Conservation (phyloP, 2,888 invertebrate species). For the Hofmannophila pseudospretella region DNA sequence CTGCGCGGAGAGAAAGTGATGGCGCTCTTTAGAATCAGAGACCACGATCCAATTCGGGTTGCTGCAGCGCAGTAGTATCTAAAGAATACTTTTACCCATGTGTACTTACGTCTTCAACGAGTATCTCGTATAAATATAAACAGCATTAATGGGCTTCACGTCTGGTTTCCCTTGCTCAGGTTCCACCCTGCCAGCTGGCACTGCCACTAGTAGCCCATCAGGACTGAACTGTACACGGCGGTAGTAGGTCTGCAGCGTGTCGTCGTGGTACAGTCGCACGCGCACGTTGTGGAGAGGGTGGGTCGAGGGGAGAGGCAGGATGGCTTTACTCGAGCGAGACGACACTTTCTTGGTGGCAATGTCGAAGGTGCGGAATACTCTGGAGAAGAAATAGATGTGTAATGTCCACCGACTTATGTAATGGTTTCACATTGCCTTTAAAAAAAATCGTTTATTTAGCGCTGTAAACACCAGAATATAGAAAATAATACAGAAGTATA, state of each 20-base stretch:
- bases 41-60: no score
- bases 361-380: slow-evolving; percentile 84
- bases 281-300: slow-evolving; percentile 80
- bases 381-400: slow-evolving; percentile 39
- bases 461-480: no score
- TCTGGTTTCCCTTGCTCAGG: slow-evolving; percentile 78
- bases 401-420: no score
- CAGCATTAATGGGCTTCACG: slow-evolving; percentile 76
- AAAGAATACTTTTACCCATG: no score
- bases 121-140: slow-evolving; percentile 79
- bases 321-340: slow-evolving; percentile 81
- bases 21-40: no score
- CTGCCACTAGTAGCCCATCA: slow-evolving; percentile 93
- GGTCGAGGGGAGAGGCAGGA: slow-evolving; percentile 70
- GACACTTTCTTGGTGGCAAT: slow-evolving; percentile 81
- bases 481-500: no score
- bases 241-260: slow-evolving; percentile 95
- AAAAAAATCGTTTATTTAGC: no score
- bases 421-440: no score
- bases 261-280: slow-evolving; percentile 90
- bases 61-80: no score
- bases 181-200: slow-evolving; percentile 92
- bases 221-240: slow-evolving; percentile 93
- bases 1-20: no score
- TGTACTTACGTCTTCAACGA: slow-evolving; percentile 78